Percentiles rank a stretch among this genome's conserved stretches.
phyloP scores from a whole-genome alignment of 2,797 vertebrate species.

The Florisuga fusca region DNA sequence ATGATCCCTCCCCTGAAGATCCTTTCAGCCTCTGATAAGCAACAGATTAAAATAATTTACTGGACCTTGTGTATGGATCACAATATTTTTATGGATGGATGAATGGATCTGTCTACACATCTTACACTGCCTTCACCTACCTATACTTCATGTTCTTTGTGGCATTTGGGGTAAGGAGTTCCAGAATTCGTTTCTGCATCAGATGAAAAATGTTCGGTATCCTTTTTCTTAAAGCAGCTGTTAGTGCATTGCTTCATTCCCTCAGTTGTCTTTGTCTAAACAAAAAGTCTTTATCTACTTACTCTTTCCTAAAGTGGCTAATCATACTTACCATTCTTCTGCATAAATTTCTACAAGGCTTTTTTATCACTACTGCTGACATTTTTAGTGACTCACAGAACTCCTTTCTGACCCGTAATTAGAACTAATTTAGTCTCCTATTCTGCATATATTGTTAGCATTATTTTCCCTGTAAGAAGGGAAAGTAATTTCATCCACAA shows the following conservation, averaged over 20 bases:
- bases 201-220: rapidly evolving
- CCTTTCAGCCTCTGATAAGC: neutral
- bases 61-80: neutral
- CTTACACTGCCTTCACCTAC: rapidly evolving
- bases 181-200: neutral
- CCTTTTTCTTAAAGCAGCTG: neutral
- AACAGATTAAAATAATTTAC: neutral
- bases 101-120: neutral
- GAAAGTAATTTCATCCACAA: neutral
- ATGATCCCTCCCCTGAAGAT: neutral
- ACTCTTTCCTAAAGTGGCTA: neutral
- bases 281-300: neutral
- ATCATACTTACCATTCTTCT: neutral
- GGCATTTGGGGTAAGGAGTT: neutral
- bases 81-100: neutral
- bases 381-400: neutral
- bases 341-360: neutral
- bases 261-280: neutral
- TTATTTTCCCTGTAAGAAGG: neutral
- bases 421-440: neutral
- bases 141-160: neutral
- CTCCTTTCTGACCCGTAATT: neutral
- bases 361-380: neutral
- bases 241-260: neutral
- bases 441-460: neutral